Base-by-base conservation (phyloP, 2,888 invertebrate species). In the Limnephilus auricula region DNA sequence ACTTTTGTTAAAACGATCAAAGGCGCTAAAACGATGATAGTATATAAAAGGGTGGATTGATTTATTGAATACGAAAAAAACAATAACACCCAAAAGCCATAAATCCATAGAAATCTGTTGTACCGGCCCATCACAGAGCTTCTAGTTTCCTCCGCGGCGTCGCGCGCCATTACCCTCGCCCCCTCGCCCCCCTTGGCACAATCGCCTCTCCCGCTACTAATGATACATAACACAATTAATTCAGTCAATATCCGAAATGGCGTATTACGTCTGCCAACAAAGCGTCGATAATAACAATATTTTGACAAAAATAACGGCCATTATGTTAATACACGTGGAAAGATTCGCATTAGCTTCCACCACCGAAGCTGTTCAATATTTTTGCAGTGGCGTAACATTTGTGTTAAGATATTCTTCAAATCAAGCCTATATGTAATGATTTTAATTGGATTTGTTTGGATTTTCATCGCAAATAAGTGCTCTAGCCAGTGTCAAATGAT, bases 271-370 rank as follows among this genome's bases (percentile, higher is more conserved):
- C 85, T 89, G 89, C 85, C 91, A 91, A 91, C 90, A 91, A 91
- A 89, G 89, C 90, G 90, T 90, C 40, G 90, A 87, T 85, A 89
- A 90, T 89, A 91, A 91, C 90, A 93, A 93, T 93, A 93, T 93
- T 93, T 93, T 92, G 93, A 93, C 93, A 92, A 90, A 88, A 92
- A 92, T 92, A 91, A 91, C 92, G 50, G 37, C 91, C 88, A 90
- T 93, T 93, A 93, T 92, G 93, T 90, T 93, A 93, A 93, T 92
- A 90, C 91, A 92, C 92, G 92, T 92, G 91, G 90, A 89, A 79
- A 91, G 84, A 88, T 40, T 91, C 91, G 86, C 92, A 91, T 93
- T 93, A 92, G 92, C 91, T 91, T 87, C 85, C 85, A 40, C 83
- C 79, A 45, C 65, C 86, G 34, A 85, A 30, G 82, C 37, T 13